These are phyloP conservation scores for Leptobrachium ailaonicum DNA, from an alignment of 2,113 vertebrate species.

Conservation along the genomic window DNA sequence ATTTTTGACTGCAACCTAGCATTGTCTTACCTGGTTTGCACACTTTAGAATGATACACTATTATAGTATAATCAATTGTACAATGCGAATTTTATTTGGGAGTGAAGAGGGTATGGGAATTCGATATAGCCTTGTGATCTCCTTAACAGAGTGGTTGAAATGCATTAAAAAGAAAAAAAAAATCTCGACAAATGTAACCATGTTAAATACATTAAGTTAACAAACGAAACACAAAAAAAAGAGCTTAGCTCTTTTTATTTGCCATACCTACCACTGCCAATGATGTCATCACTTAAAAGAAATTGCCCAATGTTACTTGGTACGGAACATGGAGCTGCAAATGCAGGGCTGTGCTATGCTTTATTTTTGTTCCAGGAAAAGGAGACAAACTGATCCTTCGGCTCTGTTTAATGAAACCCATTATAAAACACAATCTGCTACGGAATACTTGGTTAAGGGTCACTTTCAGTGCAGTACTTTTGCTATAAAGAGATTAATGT, in stretches of 20 bases:
- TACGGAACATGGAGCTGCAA: neutral
- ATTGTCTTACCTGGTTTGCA: too few species aligned
- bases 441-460: neutral
- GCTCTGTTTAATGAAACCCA: neutral
- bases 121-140: too few species aligned
- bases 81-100: too few species aligned
- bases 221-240: neutral
- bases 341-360: neutral
- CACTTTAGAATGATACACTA: too few species aligned
- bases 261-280: neutral
- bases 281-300: neutral
- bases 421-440: conserved; percentile 1
- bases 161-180: too few species aligned
- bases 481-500: neutral
- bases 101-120: too few species aligned
- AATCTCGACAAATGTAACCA: too few species aligned
- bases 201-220: neutral
- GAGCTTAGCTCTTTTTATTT: neutral
- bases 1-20: too few species aligned
- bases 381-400: neutral
- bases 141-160: too few species aligned
- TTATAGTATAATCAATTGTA: too few species aligned
- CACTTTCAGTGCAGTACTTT: neutral
- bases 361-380: neutral
- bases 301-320: neutral